Conservation (phyloP, 2,113 vertebrate genomes). For the Scolopax mira region DNA sequence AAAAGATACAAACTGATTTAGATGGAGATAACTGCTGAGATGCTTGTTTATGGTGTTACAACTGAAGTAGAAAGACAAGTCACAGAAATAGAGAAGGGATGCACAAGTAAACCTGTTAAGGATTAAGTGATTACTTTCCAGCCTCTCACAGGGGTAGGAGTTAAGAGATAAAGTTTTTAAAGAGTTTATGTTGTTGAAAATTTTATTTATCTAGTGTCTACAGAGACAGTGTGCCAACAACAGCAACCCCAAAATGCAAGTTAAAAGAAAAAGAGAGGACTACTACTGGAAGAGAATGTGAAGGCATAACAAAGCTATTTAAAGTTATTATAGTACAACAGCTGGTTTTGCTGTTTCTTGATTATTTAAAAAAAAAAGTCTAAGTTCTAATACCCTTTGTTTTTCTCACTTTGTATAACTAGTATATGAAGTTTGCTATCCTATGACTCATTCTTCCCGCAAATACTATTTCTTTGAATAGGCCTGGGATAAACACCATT, state of each 20-base stretch:
- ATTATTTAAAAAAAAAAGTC: slow-evolving; percentile 15
- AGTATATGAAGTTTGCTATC: slow-evolving; percentile 2
- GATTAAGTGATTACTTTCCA: not conserved
- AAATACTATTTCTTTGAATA: slow-evolving; percentile 36
- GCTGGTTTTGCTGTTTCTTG: slow-evolving; percentile 48
- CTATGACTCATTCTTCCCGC: slow-evolving; percentile 66
- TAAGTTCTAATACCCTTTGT: slow-evolving; percentile 57
- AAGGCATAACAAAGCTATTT: slow-evolving; percentile 31
- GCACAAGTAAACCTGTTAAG: not conserved
- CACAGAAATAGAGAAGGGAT: not conserved
- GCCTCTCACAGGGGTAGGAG: not conserved
- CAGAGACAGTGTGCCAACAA: slow-evolving; percentile 25
- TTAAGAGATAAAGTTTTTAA: slow-evolving; percentile 10
- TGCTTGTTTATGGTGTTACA: not conserved
- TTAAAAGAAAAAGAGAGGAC: not conserved
- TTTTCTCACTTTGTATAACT: slow-evolving; percentile 41
- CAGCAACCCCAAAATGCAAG: slow-evolving; percentile 15
- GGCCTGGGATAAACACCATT: slow-evolving; percentile 54
- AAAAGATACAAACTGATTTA: not conserved
- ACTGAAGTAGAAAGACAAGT: not conserved
- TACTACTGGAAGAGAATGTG: not conserved
- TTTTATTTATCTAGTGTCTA: slow-evolving; percentile 32
- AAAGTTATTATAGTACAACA: slow-evolving; percentile 36
- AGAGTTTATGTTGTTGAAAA: slow-evolving; percentile 7
- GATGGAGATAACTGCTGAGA: not conserved